phyloP scores from a whole-genome alignment of 2,797 vertebrate species.

The Molossus alvarezi region DNA sequence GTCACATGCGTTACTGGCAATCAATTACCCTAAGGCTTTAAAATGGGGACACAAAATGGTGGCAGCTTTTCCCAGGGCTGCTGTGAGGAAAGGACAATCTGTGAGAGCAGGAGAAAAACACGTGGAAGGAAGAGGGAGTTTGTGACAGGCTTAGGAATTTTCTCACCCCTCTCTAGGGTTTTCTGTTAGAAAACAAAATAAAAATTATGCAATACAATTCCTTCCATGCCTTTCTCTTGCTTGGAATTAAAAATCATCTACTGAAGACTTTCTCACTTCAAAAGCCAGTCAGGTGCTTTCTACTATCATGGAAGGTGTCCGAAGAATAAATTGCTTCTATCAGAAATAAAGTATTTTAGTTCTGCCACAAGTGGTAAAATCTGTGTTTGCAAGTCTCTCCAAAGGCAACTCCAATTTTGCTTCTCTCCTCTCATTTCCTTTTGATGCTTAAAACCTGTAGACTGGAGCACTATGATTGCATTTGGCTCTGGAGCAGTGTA shows the following conservation, averaged over 20 bases:
- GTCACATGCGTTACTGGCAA: constrained; percentile 40
- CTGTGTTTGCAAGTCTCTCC: constrained; percentile 89
- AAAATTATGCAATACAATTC: constrained; percentile 80
- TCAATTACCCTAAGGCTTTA: constrained; percentile 62
- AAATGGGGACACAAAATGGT: constrained; percentile 67
- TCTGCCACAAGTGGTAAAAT: constrained; percentile 88
- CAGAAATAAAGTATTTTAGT: constrained; percentile 91
- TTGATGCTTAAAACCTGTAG: constrained; percentile 89
- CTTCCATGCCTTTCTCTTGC: constrained; percentile 82
- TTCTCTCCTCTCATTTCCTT: constrained; percentile 89
- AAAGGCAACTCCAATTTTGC: constrained; percentile 89
- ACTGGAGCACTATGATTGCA: constrained; percentile 89
- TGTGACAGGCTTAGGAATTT: constrained; percentile 63
- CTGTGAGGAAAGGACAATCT: neutral
- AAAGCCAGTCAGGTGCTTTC: constrained; percentile 87
- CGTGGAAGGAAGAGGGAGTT: constrained; percentile 24
- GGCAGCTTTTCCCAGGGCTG: constrained; percentile 34
- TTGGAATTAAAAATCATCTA: constrained; percentile 86
- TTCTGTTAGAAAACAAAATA: constrained; percentile 80
- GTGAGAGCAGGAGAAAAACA: constrained; percentile 58
- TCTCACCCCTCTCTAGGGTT: constrained; percentile 72
- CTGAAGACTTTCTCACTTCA: constrained; percentile 87
- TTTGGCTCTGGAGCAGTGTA: constrained; percentile 87
- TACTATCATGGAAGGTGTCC: constrained; percentile 88
- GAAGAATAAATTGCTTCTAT: constrained; percentile 90